Evolutionary conservation across 2,888 invertebrate genomes (phyloP).

Genomic region (Lutraria lutraria): DNA sequence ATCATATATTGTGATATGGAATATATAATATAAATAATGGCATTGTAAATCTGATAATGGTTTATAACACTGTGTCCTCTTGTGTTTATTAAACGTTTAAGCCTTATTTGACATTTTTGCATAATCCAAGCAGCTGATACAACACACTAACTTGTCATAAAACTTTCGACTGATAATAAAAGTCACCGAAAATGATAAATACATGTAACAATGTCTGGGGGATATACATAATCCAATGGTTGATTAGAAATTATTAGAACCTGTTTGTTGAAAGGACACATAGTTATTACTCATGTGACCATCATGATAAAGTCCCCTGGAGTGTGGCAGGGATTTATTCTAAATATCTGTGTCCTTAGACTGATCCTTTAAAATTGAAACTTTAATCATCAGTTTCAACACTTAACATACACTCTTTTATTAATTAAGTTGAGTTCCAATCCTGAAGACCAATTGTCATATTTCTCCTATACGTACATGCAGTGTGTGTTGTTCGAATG

Average conservation of each 20-base stretch:
- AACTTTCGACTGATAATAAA: slow-evolving; percentile 30
- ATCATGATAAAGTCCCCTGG: neutral
- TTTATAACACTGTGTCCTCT: slow-evolving; percentile 27
- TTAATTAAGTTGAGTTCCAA: neutral
- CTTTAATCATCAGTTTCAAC: neutral
- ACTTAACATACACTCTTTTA: neutral
- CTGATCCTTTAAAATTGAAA: neutral
- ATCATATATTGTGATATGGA: slow-evolving; percentile 13
- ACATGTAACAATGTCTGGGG: neutral
- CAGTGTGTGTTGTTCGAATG: too few species aligned
- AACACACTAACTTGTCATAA: slow-evolving; percentile 21
- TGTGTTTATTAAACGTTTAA: slow-evolving; percentile 39
- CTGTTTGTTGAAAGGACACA: neutral
- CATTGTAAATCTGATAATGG: slow-evolving; percentile 2
- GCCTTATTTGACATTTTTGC: slow-evolving; percentile 26
- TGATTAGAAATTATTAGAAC: neutral
- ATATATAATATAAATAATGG: neutral
- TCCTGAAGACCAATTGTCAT: too few species aligned
- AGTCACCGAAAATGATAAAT: neutral
- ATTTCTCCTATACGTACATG: too few species aligned
- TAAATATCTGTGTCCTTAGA: neutral
- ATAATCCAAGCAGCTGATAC: slow-evolving; percentile 39
- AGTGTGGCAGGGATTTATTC: neutral
- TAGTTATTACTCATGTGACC: neutral
- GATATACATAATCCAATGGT: neutral